Evolutionary conservation across 2,888 invertebrate genomes (phyloP).

Genomic region (Lasioglossum pauxillum): DNA sequence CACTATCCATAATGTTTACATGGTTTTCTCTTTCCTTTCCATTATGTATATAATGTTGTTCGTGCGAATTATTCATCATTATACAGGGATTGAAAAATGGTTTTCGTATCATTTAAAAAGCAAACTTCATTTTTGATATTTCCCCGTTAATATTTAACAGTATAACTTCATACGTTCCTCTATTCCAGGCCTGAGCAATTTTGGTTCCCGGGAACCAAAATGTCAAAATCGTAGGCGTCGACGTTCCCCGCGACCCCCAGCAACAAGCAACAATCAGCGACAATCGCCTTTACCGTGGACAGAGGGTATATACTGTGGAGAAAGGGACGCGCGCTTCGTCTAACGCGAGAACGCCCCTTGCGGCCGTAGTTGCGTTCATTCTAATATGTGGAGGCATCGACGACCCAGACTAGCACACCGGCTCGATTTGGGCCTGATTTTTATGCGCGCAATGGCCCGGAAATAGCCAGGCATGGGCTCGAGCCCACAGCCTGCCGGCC

Average conservation of each 20-base stretch:
- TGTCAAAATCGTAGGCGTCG: neutral
- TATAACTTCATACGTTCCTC: neutral
- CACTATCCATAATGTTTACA: slow-evolving; percentile 54
- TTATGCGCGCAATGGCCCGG: too few relatives aligned
- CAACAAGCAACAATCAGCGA: too few relatives aligned
- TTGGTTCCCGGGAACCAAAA: neutral
- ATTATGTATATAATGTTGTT: slow-evolving; percentile 50
- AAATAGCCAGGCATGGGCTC: too few relatives aligned
- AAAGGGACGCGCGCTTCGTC: too few relatives aligned
- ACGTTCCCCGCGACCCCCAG: neutral
- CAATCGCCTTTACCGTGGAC: too few relatives aligned
- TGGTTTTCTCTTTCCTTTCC: slow-evolving; percentile 15
- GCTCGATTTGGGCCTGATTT: too few relatives aligned
- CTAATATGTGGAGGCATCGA: too few relatives aligned
- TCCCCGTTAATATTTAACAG: neutral
- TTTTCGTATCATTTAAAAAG: neutral
- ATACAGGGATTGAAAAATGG: slow-evolving; percentile 22
- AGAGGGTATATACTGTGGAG: too few relatives aligned
- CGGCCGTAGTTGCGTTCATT: too few relatives aligned
- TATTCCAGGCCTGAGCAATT: neutral
- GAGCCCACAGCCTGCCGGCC: too few relatives aligned
- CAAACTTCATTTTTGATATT: neutral
- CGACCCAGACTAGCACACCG: too few relatives aligned
- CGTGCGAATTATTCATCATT: slow-evolving; percentile 71
- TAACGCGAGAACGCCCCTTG: too few relatives aligned